Conservation (phyloP, 2,888 invertebrate species). For the Chymomyza fuscimana region DNA sequence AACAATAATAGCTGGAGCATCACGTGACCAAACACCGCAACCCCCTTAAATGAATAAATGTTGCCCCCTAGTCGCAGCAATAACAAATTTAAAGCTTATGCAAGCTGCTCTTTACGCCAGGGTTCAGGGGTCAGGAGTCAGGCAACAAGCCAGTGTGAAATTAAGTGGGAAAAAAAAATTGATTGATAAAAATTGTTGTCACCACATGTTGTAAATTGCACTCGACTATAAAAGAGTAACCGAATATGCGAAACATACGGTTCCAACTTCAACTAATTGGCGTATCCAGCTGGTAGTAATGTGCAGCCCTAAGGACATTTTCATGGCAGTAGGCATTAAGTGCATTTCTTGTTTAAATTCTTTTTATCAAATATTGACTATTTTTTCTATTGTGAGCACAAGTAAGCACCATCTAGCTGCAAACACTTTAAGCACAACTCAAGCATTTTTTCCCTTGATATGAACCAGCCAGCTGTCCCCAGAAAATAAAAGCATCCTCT, state of each 20-base stretch:
- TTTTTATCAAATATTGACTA: too few relatives aligned
- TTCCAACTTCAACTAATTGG: not conserved
- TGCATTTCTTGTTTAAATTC: too few relatives aligned
- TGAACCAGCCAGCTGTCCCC: too few relatives aligned
- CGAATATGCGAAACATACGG: not conserved
- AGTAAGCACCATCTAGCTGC: too few relatives aligned
- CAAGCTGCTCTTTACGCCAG: too few relatives aligned
- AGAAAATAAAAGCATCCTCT: too few relatives aligned
- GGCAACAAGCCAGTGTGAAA: slow-evolving; percentile 24
- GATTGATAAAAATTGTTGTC: not conserved
- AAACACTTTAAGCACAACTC: too few relatives aligned
- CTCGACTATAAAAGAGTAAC: not conserved
- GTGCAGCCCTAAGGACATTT: not conserved
- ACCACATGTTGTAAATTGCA: not conserved
- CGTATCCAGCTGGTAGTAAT: not conserved
- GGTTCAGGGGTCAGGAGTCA: not conserved
- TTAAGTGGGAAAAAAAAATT: slow-evolving; percentile 24
- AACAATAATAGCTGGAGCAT: slow-evolving; percentile 32
- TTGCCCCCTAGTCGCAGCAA: slow-evolving; percentile 4
- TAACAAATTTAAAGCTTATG: not conserved
- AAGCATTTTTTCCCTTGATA: too few relatives aligned
- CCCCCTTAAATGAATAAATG: slow-evolving; percentile 35
- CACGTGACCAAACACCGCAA: slow-evolving; percentile 62
- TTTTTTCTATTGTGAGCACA: too few relatives aligned
- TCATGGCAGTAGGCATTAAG: not conserved